Evolutionary conservation across 2,888 invertebrate species (phyloP).

Genomic region (Lochmaea crataegi): DNA sequence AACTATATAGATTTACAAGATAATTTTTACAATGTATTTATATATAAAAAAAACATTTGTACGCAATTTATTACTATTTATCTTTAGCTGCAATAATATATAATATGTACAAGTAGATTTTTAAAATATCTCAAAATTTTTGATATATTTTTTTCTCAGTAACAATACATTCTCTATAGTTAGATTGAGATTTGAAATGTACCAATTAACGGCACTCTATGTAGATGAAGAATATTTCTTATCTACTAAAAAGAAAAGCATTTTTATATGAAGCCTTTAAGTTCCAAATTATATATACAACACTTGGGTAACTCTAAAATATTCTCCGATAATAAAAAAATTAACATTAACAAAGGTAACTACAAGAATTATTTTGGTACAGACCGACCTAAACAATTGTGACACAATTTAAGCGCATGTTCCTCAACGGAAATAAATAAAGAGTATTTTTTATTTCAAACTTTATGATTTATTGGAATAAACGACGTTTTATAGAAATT

Average conservation of each 20-base stretch:
- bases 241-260: slow-evolving; percentile 9
- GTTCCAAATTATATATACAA: slow-evolving; percentile 5
- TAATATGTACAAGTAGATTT: neutral
- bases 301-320: slow-evolving; percentile 17
- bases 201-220: neutral
- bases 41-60: neutral
- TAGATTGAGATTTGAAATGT: slow-evolving; percentile 3
- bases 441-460: too few relatives aligned
- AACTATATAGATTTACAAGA: neutral
- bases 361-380: neutral
- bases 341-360: neutral
- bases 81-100: neutral
- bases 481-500: too few relatives aligned
- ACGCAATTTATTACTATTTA: neutral
- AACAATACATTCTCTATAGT: neutral
- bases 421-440: too few relatives aligned
- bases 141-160: neutral
- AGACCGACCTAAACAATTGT: too few relatives aligned
- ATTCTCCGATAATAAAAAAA: neutral
- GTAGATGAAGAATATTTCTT: neutral
- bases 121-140: neutral
- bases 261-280: neutral
- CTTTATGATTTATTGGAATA: too few relatives aligned
- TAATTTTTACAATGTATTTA: neutral
- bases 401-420: too few relatives aligned